Conservation (phyloP, 2,888 invertebrate genomes). For the Euplagia quadripunctaria region DNA sequence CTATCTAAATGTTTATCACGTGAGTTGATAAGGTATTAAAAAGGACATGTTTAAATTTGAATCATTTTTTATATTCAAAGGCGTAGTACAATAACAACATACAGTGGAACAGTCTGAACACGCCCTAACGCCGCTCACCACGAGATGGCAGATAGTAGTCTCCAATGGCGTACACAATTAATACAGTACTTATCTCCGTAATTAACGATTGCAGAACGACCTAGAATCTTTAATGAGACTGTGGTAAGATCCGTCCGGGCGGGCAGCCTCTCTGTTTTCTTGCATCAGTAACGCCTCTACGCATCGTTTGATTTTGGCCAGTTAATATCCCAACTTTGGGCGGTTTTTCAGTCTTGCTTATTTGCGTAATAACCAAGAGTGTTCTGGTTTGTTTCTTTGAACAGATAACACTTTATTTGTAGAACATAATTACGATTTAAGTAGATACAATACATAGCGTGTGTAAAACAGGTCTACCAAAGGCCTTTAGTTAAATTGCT, state of each 20-base stretch:
- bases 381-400: background rate
- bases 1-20: too few species aligned
- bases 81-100: background rate
- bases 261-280: conserved; percentile 43
- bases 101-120: conserved; percentile 14
- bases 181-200: conserved; percentile 84
- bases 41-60: background rate
- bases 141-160: conserved; percentile 75
- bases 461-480: too few species aligned
- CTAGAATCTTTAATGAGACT: conserved; percentile 86
- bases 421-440: too few species aligned
- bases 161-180: conserved; percentile 85
- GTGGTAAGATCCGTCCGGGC: conserved; percentile 80
- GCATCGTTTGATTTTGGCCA: conserved; percentile 34
- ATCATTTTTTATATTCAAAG: background rate
- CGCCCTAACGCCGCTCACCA: conserved; percentile 48
- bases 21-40: too few species aligned
- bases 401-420: background rate
- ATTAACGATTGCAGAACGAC: conserved; percentile 85
- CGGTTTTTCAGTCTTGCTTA: conserved; percentile 24
- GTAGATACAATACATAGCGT: background rate
- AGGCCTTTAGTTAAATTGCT: background rate
- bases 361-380: background rate
- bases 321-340: conserved; percentile 31
- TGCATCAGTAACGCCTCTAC: conserved; percentile 44